phyloP scores from a whole-genome alignment of 2,888 invertebrate genomes.

The Noctua janthina region DNA sequence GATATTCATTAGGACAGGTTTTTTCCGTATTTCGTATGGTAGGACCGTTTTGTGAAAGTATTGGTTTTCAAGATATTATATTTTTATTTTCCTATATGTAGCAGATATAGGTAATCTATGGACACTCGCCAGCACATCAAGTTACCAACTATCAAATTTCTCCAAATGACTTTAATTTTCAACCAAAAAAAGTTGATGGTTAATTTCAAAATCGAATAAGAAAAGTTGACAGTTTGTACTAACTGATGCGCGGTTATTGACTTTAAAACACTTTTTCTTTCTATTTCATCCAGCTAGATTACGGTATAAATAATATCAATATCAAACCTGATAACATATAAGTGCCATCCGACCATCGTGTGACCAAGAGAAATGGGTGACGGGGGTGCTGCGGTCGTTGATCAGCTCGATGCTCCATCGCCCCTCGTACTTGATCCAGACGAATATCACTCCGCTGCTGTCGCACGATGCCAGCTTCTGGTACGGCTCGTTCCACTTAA shows the following conservation, averaged over 20 bases:
- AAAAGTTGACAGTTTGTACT: no score
- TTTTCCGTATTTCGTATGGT: neutral
- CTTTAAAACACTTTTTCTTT: neutral
- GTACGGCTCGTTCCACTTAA: conserved; percentile 99
- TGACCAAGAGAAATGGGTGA: conserved; percentile 99
- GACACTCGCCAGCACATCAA: no score
- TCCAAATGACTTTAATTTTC: no score
- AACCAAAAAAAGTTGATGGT: no score
- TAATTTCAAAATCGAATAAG: no score
- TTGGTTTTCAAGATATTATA: neutral
- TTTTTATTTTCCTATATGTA: neutral
- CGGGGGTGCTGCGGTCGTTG: conserved; percentile 99
- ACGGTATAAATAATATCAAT: neutral
- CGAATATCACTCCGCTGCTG: conserved; percentile 99
- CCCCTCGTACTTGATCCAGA: conserved; percentile 99
- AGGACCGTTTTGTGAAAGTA: neutral
- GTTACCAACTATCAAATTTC: no score
- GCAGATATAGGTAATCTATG: neutral
- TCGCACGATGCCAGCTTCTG: conserved; percentile 99
- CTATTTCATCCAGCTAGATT: neutral
- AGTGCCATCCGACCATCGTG: conserved; percentile 99
- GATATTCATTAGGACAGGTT: neutral
- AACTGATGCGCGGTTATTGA: neutral
- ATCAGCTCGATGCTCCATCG: conserved; percentile 99
- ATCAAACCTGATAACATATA: conserved; percentile 96